phyloP scores from a whole-genome alignment of 1,140 invertebrate genomes.

The Hycleus phaleratus region DNA sequence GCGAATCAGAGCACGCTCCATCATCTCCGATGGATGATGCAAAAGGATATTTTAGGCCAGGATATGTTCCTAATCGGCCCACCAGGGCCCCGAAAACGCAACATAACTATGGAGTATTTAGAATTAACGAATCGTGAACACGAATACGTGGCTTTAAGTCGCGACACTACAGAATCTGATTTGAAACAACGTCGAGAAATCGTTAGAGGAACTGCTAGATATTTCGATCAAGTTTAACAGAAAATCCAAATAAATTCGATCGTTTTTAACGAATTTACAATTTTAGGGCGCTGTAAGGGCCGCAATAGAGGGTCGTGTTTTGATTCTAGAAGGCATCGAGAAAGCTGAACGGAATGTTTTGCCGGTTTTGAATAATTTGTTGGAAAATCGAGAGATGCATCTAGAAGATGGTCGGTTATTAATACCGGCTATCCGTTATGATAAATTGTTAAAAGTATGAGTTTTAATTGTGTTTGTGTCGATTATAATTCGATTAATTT shows the following conservation, averaged over 20 bases:
- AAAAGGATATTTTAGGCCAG: slow-evolving; percentile 86
- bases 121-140: slow-evolving; percentile 83
- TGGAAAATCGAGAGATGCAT: slow-evolving; percentile 99
- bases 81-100: slow-evolving; percentile 67
- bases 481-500: not conserved
- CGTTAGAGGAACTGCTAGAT: slow-evolving; percentile 73
- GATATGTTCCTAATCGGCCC: slow-evolving; percentile 92
- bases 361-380: slow-evolving; percentile 93
- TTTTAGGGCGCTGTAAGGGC: slow-evolving; percentile 80
- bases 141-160: slow-evolving; percentile 87
- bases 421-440: slow-evolving; percentile 80
- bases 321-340: slow-evolving; percentile 95
- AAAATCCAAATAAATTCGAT: not conserved
- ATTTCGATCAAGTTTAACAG: slow-evolving; percentile 77
- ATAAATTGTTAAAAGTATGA: slow-evolving; percentile 76
- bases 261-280: not conserved
- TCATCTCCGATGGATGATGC: slow-evolving; percentile 89
- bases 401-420: slow-evolving; percentile 94
- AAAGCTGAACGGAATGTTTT: slow-evolving; percentile 96
- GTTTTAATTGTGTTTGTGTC: slow-evolving; percentile 12
- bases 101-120: slow-evolving; percentile 78
- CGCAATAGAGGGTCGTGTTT: slow-evolving; percentile 77
- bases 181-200: slow-evolving; percentile 95
- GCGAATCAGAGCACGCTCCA: slow-evolving; percentile 64
- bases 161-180: slow-evolving; percentile 95